phyloP scores from a whole-genome alignment of 2,113 vertebrate genomes.

The Corynorhinus townsendii region DNA sequence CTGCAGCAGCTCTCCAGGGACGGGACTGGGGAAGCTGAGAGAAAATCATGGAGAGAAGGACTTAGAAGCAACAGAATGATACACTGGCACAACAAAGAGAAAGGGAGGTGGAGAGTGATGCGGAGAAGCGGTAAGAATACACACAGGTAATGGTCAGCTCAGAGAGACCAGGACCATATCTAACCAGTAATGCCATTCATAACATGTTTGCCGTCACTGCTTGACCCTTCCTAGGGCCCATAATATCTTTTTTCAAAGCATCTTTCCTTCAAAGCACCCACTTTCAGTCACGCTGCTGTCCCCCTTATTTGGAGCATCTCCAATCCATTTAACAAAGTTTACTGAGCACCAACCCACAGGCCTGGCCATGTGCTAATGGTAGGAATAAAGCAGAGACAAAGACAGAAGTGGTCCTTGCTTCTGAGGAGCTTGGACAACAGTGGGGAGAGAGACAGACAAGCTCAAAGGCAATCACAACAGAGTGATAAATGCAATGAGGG shows the following conservation, averaged over 20 bases:
- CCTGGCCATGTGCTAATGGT: not conserved
- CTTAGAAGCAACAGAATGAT: slow-evolving; percentile 51
- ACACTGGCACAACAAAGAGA: not conserved
- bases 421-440: not conserved
- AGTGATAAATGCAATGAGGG: not conserved
- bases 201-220: not conserved
- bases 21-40: not conserved
- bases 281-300: not conserved
- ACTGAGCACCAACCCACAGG: rapidly evolving
- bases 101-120: not conserved
- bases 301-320: not conserved
- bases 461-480: not conserved
- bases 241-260: not conserved
- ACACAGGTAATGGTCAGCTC: not conserved
- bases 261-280: not conserved
- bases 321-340: not conserved
- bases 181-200: rapidly evolving
- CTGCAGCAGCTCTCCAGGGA: not conserved
- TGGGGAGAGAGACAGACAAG: not conserved
- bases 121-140: not conserved
- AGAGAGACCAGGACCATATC: not conserved
- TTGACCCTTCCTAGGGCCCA: not conserved
- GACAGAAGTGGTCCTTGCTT: not conserved
- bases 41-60: slow-evolving; percentile 51
- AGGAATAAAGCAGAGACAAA: not conserved